Evolutionary conservation across 2,888 invertebrate species (phyloP), one percentile per base, ranked within the genome.

Genomic region (Oscheius onirici): DNA sequence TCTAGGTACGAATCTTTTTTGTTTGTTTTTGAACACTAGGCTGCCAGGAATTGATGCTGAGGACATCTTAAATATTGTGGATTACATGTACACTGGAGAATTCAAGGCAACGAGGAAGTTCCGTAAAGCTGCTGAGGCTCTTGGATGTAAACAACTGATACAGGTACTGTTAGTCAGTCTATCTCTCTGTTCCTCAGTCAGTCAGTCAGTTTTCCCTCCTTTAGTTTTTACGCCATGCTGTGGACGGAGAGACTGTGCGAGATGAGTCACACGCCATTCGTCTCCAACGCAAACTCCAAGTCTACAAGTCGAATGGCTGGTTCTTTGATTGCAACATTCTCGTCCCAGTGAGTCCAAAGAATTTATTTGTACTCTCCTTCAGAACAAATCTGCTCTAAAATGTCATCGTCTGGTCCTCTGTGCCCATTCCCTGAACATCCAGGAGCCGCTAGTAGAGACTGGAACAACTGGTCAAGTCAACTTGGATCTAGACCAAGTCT

Each of bases 41-140:
- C 46, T 52, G 71, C 34, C 61, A 76, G 75, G 66, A 22, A 71
- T 77, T n/a, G 40, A 54, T 24, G 34, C 55, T 13, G 55, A 40
- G 10, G 79, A 80, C 22, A 66, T 80, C 11, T 34, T 66, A 24
- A 46, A 26, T 10, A 55, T 80, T 17, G 61, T 80, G 26, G 71
- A 80, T 15, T 80, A 65, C 63, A 74, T 79, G 71, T 79, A 79
- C 57, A 63, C 55, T n/a, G 77, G 77, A 6, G 60, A 41, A 15
- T 63, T 44, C 43, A 40, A 41, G 10, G 70, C 22, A 17, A 41
- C 70, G 3, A 11, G 17, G 10, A 51, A 43, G 8, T 40, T 63
- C 11, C 34, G 41, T n/a, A 49, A 24, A 13, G 43, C 70, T 1
- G 70, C 63, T 10, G 41, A 54, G 20, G 43, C 54, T 22, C 34